Evolutionary conservation across 1,140 invertebrate genomes (phyloP).

Genomic region (Cyphomyrmex costatus): DNA sequence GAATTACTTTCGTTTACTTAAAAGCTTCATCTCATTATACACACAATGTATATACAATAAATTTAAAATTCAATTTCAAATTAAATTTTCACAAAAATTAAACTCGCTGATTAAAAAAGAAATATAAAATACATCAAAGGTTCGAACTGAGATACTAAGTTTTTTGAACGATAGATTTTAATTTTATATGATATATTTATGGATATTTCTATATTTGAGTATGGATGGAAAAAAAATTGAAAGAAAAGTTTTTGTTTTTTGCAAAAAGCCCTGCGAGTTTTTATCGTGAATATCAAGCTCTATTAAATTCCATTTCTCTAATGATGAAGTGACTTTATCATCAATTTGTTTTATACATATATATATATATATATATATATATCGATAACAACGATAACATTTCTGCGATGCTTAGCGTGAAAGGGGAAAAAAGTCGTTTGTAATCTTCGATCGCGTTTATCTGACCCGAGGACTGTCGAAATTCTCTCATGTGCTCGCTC

Average conservation of each 20-base stretch:
- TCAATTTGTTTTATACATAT: not conserved
- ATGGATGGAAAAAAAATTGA: not conserved
- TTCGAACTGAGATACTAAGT: not conserved
- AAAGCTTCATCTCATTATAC: not conserved
- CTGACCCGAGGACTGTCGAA: not conserved
- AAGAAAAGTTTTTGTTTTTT: not conserved
- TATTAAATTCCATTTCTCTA: not conserved
- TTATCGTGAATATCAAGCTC: not conserved
- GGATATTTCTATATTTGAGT: not conserved
- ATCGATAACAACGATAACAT: conserved; percentile 57
- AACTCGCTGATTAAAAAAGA: not conserved
- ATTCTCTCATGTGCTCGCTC: not conserved
- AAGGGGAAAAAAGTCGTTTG: not conserved
- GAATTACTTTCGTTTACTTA: not conserved
- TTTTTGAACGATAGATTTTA: not conserved
- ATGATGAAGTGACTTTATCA: conserved; percentile 41
- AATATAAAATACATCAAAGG: not conserved
- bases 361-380: too few species aligned
- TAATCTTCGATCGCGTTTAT: conserved; percentile 31
- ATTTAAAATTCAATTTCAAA: not conserved
- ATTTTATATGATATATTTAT: not conserved
- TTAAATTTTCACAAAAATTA: not conserved
- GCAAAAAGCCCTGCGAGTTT: not conserved
- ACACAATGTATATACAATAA: not conserved
- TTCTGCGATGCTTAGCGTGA: not conserved